Evolutionary conservation across 2,888 invertebrate genomes (phyloP), one percentile per base, ranked within the genome.

Genomic region (Megalurothrips usitatus): DNA sequence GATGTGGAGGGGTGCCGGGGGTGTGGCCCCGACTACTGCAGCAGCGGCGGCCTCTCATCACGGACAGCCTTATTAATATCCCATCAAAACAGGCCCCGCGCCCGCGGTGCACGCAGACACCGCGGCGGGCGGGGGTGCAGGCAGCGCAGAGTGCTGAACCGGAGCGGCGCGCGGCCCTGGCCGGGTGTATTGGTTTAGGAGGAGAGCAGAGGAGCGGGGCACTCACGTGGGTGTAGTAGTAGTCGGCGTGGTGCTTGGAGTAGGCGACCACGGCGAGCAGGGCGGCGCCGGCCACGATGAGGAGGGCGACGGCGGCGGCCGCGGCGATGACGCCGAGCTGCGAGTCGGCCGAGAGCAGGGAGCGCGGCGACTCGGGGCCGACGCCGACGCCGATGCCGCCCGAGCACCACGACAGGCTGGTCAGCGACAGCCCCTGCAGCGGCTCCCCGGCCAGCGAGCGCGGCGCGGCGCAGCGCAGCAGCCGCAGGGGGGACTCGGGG

Each of bases 191-290:
- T 58, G 58, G 14, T 58, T 58, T 58, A 58, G 58, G 58, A 58
- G 14, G 58, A 58, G 58, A n/a, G 14, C 6, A 52, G 52, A 52
- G 10, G 52, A 19, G 49, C 14, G 49, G 87, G 83, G 92, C 92
- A 86, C 93, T 94, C 87, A 94, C 94, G 85, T 94, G 91, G 14
- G 94, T 95, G 86, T 94, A 94, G 87, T 95, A 95, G 79, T 91
- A 91, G 8, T 92, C 92, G 8, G 92, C 92, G 83, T 92, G 90
- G 82, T 92, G 91, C 78, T 92, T 90, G 84, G 93, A 92, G 84
- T 92, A 93, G 84, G 91, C 90, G 80, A 93, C 88, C 2, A 91
- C 91, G 0, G 89, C 87, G 23, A 89, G 85, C 14, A 89, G 88
- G 81, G 89, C 88, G 34, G 86, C 86, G 82, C 87, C 86, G 48